phyloP scores from a whole-genome alignment of 2,888 invertebrate species.

The Pandemis corylana region DNA sequence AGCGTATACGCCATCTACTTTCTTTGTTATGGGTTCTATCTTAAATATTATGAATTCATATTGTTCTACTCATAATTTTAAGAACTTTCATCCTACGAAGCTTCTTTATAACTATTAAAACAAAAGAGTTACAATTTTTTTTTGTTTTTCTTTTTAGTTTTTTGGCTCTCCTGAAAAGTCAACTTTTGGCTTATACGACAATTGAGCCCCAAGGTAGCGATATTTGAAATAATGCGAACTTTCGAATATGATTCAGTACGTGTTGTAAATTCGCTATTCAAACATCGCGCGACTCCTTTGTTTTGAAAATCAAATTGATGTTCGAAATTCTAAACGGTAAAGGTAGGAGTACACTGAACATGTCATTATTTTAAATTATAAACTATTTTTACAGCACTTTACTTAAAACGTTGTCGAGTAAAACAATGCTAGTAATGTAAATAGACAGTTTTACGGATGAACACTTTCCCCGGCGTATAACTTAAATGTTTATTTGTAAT shows the following conservation, averaged over 20 bases:
- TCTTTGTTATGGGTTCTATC: no score
- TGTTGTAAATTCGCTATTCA: constrained; percentile 44
- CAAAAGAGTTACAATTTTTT: no score
- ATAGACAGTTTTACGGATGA: background rate
- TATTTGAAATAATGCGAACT: constrained; percentile 42
- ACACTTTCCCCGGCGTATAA: background rate
- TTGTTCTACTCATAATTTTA: no score
- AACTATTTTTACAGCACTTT: background rate
- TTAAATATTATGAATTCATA: no score
- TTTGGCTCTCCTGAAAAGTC: no score
- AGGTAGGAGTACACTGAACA: constrained; percentile 2
- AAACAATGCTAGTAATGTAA: background rate
- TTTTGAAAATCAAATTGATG: constrained; percentile 32
- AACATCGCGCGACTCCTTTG: constrained; percentile 37
- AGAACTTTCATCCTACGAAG: no score
- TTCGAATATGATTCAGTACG: constrained; percentile 44
- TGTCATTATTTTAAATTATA: background rate
- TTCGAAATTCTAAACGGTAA: constrained; percentile 10
- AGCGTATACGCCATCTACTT: no score
- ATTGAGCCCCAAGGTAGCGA: no score
- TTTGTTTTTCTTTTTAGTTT: no score
- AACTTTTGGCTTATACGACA: no score
- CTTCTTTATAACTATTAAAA: no score
- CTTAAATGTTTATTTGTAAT: constrained; percentile 11
- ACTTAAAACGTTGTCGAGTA: background rate